Percentiles rank a stretch among this genome's conserved stretches.
phyloP scores from a whole-genome alignment of 30 jellyfish, hydroid and myxozoan genomes.

The Aurelia coerulea region DNA sequence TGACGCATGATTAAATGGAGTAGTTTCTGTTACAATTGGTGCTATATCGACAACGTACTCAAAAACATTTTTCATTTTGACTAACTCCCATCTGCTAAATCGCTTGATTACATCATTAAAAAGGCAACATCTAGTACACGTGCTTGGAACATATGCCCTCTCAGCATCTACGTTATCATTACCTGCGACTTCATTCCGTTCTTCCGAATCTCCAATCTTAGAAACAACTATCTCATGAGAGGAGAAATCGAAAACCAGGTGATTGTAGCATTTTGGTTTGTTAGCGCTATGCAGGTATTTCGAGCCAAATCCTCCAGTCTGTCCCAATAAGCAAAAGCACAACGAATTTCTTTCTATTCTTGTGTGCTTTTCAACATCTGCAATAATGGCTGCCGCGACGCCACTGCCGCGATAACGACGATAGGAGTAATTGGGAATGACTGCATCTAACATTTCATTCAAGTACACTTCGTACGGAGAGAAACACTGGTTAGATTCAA shows the following conservation, averaged over 20 bases:
- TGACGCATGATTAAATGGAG: slow-evolving; percentile 63
- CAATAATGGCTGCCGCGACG: slow-evolving; percentile 26
- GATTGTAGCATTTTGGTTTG: slow-evolving; percentile 38
- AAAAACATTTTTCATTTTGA: neutral
- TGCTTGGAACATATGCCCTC: too few species aligned
- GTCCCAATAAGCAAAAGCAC: slow-evolving; percentile 49
- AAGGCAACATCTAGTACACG: neutral
- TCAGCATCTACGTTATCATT: neutral
- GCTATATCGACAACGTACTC: slow-evolving; percentile 37
- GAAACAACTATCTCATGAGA: slow-evolving; percentile 17
- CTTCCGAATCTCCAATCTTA: neutral
- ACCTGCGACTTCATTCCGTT: neutral
- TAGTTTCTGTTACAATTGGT: slow-evolving; percentile 9
- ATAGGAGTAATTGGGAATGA: too few species aligned
- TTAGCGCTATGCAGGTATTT: neutral
- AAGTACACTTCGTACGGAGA: neutral
- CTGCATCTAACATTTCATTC: neutral
- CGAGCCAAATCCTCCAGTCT: slow-evolving; percentile 37
- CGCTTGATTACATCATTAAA: neutral
- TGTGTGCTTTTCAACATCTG: neutral
- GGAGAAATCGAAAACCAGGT: slow-evolving; percentile 58
- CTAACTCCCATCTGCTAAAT: neutral
- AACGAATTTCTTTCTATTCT: neutral
- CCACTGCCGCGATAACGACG: neutral
- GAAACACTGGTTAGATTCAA: too few species aligned